Base-by-base conservation (phyloP, 2,888 invertebrate genomes). In the Keiferia lycopersicella region DNA sequence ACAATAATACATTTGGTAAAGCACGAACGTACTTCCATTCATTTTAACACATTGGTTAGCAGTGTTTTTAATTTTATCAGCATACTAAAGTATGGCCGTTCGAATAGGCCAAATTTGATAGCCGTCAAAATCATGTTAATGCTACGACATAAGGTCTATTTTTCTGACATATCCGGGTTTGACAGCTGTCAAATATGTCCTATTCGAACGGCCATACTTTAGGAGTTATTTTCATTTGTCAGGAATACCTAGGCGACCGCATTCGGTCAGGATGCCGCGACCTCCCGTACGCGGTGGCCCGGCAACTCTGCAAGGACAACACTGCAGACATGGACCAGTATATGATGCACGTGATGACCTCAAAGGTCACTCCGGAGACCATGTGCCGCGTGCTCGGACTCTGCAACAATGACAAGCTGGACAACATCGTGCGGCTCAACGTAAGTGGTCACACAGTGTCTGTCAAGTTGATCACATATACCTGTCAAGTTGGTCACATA, bases 371-470 rank as follows among this genome's bases (percentile, higher is more conserved):
- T 76, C 95, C 98, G 0, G 95, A 96, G 77, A 94, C 95, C 66
- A 96, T 98, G 75, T 98, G 97, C 82, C 93, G 94, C 0, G 94
- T 97, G 34, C 94, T 97, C 68, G 96, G 96, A 56, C 94, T 98
- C 72, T 98, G 98, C 79, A 96, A 97, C 81, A 97, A 94, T 74
- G 93, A 89, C 16, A 92, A 92, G 65, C 92, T 97, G 59, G 95
- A 96, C 72, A 87, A 93, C 67, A 74, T 95, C 64, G 70, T 95
- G n/a, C 81, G 82, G 61, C 87, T 94, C 71, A 85, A 86, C 64
- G 84, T 86, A 58, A 82, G 84, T 56, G 14, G 14, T 30, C 6
- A 14, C 6, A 16, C 7, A 20, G 1, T 6, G 2, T 50, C n/a
- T 1, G 50, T 50, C n/a, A 2, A 50, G 26, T 26, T 26, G 3